Percentiles rank a stretch among this genome's conserved stretches.
These are phyloP conservation scores for Procavia capensis DNA, from an alignment of 2,113 vertebrate species.

Conservation along the genomic window DNA sequence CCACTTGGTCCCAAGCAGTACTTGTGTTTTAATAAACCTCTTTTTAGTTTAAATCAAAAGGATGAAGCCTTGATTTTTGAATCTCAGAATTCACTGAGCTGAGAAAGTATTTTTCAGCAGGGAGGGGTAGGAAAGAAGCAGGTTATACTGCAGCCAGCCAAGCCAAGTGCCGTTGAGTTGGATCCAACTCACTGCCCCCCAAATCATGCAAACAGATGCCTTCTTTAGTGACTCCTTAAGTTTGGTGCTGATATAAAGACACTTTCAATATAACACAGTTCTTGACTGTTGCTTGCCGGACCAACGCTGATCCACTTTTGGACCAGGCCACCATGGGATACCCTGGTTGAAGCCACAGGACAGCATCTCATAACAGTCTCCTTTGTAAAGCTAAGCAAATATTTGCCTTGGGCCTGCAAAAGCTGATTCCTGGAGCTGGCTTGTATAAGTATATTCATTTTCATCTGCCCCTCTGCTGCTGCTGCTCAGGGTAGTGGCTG, in stretches of 20 bases:
- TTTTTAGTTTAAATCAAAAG: not conserved
- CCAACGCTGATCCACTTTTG: slow-evolving; percentile 55
- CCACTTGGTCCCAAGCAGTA: not conserved
- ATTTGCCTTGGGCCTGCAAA: slow-evolving; percentile 59
- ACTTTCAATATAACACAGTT: slow-evolving; percentile 64
- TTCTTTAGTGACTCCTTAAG: slow-evolving; percentile 37
- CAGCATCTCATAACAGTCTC: slow-evolving; percentile 55
- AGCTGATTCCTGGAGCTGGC: not conserved
- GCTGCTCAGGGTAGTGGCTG: not conserved
- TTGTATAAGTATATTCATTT: not conserved
- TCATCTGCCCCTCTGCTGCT: not conserved
- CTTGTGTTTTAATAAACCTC: not conserved
- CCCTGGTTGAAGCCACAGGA: slow-evolving; percentile 1
- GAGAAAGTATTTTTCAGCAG: not conserved
- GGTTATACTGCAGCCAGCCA: not conserved
- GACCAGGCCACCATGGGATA: not conserved
- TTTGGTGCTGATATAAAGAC: slow-evolving; percentile 66
- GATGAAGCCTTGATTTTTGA: not conserved
- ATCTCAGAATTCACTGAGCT: slow-evolving; percentile 2
- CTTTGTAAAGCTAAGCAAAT: slow-evolving; percentile 75
- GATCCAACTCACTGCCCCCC: no score
- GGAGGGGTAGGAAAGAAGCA: not conserved
- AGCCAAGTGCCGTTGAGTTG: no score
- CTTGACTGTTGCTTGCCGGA: slow-evolving; percentile 68
- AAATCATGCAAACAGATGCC: not conserved